Percentiles rank a stretch among this genome's conserved stretches.
Evolutionary conservation across 1,140 invertebrate species (phyloP).

Genomic region (Pseudomyrmex gracilis): DNA sequence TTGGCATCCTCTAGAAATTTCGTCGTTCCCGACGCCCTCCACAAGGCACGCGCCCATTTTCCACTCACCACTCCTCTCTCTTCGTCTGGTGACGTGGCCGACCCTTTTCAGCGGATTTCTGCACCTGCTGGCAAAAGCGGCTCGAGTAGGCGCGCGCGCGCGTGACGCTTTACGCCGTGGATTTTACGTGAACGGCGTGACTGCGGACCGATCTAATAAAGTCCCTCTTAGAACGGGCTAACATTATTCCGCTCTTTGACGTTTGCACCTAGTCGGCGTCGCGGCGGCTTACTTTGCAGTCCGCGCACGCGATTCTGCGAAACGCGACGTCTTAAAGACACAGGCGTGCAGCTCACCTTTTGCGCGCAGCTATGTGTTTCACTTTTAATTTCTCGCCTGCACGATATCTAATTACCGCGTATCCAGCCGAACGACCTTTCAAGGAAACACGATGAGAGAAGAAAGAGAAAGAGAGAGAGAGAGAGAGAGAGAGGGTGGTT

Average conservation of each 20-base stretch:
- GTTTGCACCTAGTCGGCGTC: conserved; percentile 66
- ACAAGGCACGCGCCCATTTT: conserved; percentile 47
- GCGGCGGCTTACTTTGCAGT: conserved; percentile 55
- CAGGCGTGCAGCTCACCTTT: conserved; percentile 36
- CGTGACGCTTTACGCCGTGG: conserved; percentile 55
- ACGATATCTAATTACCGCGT: conserved; percentile 55
- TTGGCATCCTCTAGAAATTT: conserved; percentile 72
- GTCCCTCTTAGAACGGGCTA: conserved; percentile 62
- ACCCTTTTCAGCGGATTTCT: conserved; percentile 65
- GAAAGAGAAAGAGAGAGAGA: neutral
- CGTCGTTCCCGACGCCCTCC: conserved; percentile 34
- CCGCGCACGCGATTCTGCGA: conserved; percentile 37
- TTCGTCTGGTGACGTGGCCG: conserved; percentile 24
- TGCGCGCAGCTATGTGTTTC: conserved; percentile 47
- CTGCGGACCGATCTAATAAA: conserved; percentile 72
- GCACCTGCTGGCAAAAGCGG: conserved; percentile 64
- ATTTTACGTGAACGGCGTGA: conserved; percentile 67
- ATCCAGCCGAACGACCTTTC: conserved; percentile 46
- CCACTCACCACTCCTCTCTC: neutral
- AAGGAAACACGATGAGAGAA: conserved; percentile 38
- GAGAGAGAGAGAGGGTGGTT: neutral
- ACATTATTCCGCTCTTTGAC: conserved; percentile 74
- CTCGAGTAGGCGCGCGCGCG: conserved; percentile 41
- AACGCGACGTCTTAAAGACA: conserved; percentile 55
- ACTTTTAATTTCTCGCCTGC: conserved; percentile 62